Evolutionary conservation across 2,888 invertebrate genomes (phyloP).

Genomic region (Lumbricus terrestris): DNA sequence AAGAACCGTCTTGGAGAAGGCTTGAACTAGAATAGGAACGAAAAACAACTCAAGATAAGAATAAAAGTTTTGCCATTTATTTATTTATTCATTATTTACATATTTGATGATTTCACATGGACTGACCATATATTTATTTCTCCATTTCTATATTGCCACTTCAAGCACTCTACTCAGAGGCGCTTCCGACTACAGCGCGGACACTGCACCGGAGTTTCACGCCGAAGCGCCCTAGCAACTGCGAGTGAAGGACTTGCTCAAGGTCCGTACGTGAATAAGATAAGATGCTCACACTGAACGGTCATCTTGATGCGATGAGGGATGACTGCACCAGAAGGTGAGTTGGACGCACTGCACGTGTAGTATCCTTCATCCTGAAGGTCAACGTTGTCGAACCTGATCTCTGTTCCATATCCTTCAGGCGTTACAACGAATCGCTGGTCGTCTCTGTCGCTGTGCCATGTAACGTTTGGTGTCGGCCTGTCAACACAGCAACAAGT

Average conservation of each 20-base stretch:
- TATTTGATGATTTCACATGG: too few relatives aligned
- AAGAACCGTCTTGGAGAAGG: too few relatives aligned
- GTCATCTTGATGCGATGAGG: not conserved
- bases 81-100: too few relatives aligned
- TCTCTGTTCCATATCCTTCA: not conserved
- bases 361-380: slow-evolving; percentile 4
- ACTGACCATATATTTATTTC: too few relatives aligned
- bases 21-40: not conserved
- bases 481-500: not conserved
- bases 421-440: not conserved
- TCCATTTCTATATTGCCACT: too few relatives aligned
- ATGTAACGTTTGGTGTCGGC: slow-evolving; percentile 6
- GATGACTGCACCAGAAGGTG: not conserved
- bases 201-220: too few relatives aligned
- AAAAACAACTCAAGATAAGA: not conserved
- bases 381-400: not conserved
- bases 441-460: not conserved
- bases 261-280: not conserved
- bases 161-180: too few relatives aligned
- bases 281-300: not conserved
- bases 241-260: too few relatives aligned
- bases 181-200: too few relatives aligned
- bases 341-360: not conserved
- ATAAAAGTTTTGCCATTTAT: too few relatives aligned
- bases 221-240: too few relatives aligned